Conservation (phyloP, 2,113 vertebrate species). For the Eolophus roseicapilla region DNA sequence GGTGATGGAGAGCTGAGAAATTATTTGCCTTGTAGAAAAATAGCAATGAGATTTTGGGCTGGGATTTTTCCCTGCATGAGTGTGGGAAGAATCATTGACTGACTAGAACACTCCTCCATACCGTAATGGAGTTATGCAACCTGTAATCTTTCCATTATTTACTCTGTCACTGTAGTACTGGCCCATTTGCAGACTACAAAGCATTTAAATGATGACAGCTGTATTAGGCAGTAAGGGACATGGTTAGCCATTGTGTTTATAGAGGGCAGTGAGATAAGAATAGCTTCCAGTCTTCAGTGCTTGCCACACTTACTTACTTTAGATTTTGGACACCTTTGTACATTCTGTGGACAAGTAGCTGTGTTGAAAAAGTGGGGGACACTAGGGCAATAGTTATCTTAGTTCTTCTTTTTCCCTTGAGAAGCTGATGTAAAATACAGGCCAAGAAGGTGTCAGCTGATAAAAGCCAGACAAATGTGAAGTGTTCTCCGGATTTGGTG, state of each 20-base stretch:
- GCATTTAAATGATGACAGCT: conserved; percentile 7
- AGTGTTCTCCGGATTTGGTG: not conserved
- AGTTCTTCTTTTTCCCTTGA: conserved; percentile 35
- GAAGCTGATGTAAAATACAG: not conserved
- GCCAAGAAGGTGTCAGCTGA: conserved; percentile 36
- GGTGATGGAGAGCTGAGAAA: not conserved
- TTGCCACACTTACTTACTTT: not conserved
- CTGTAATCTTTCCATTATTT: not conserved
- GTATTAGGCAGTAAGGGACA: not conserved
- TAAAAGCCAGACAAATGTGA: conserved; percentile 18
- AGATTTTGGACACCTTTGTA: not conserved
- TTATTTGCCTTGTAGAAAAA: not conserved
- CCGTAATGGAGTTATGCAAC: not conserved
- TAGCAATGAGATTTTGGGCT: not conserved
- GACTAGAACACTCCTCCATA: not conserved
- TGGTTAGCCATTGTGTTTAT: not conserved
- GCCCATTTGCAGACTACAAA: conserved; percentile 5
- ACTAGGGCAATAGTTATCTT: not conserved
- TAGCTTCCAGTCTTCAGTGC: not conserved
- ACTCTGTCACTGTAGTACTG: not conserved
- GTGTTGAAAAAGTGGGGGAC: not conserved
- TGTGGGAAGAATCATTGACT: not conserved
- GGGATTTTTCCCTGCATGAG: not conserved
- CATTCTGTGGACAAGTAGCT: not conserved
- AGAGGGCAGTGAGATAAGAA: not conserved